Conservation (phyloP, 2,888 invertebrate genomes). For the Dioctria rufipes region DNA sequence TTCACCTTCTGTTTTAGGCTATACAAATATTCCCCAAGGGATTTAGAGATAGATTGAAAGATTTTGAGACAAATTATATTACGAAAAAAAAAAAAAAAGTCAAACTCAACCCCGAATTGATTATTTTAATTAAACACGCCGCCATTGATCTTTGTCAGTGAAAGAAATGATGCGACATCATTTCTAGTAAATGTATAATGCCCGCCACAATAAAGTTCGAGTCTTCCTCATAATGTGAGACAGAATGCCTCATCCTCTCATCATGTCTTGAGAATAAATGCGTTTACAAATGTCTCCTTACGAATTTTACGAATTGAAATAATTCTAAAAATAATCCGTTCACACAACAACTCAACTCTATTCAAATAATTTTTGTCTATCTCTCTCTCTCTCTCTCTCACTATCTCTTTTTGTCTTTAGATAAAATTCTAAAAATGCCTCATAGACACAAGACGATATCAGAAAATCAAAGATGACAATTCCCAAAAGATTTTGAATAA, state of each 20-base stretch:
- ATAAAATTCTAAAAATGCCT: slow-evolving; percentile 49
- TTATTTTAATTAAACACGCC: slow-evolving; percentile 57
- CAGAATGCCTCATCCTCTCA: background rate
- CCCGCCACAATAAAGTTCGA: slow-evolving; percentile 31
- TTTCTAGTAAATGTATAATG: slow-evolving; percentile 4
- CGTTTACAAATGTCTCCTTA: slow-evolving; percentile 27
- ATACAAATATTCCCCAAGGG: slow-evolving; percentile 30
- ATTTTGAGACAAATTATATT: background rate
- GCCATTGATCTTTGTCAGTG: slow-evolving; percentile 55
- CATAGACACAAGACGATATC: slow-evolving; percentile 27
- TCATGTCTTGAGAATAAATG: slow-evolving; percentile 10
- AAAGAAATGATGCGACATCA: slow-evolving; percentile 38
- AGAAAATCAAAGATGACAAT: slow-evolving; percentile 7
- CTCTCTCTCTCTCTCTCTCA: too few relatives aligned
- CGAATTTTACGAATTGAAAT: slow-evolving; percentile 1
- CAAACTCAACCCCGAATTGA: slow-evolving; percentile 43
- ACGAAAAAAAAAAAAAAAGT: background rate
- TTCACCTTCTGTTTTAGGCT: slow-evolving; percentile 1
- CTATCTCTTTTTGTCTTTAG: background rate
- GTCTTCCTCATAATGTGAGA: slow-evolving; percentile 18
- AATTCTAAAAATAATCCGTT: slow-evolving; percentile 40
- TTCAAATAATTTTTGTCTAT: slow-evolving; percentile 18
- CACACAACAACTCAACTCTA: slow-evolving; percentile 41
- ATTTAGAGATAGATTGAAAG: slow-evolving; percentile 8
- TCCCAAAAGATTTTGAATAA: background rate